Evolutionary conservation across 2,888 invertebrate species (phyloP), one percentile per base, ranked within the genome.

Genomic region (Asteroscopus sphinx): DNA sequence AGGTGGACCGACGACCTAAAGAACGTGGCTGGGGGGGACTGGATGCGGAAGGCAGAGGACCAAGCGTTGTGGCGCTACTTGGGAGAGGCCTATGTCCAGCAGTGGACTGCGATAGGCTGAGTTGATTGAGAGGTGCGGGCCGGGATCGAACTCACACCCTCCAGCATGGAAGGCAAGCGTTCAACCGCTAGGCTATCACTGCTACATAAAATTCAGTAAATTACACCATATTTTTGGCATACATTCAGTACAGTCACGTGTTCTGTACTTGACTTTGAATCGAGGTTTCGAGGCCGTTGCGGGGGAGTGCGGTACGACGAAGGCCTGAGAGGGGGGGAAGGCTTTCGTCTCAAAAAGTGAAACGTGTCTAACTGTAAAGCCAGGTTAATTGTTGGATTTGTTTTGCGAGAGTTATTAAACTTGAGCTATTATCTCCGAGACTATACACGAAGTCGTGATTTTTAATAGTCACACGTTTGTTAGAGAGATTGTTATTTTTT

Each of bases 321-420:
- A 40, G 57, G 52, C 52, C 73, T 52, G 61, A 74, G 53, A n/a
- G 61, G 61, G 71, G 76, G 68, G 78, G 77, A 63, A 63, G 68
- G 63, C 68, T 65, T 56, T 67, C 80, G 86, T 86, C 88, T 88
- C 89, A 83, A 92, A 92, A 93, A 93, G 93, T 93, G 93, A 93
- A 93, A 93, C 83, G 89, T 81, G 67, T 83, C 80, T 88, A 89
- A 88, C 89, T 81, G 90, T 89, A 82, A 75, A 65, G 54, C 39
- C 61, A 56, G 51, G 67, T 59, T 74, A 74, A 79, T 75, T 73
- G 68, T 61, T 41, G 40, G 60, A 62, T 70, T 73, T 68, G 61
- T 73, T 68, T 68, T 52, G 58, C 52, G 58, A 42, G 56, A 30
- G 47, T 62, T 61, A 54, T 68, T 57, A 68, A 64, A 42, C 13